Conservation (phyloP, 2,113 vertebrate genomes). For the Dendrocopos noguchii region DNA sequence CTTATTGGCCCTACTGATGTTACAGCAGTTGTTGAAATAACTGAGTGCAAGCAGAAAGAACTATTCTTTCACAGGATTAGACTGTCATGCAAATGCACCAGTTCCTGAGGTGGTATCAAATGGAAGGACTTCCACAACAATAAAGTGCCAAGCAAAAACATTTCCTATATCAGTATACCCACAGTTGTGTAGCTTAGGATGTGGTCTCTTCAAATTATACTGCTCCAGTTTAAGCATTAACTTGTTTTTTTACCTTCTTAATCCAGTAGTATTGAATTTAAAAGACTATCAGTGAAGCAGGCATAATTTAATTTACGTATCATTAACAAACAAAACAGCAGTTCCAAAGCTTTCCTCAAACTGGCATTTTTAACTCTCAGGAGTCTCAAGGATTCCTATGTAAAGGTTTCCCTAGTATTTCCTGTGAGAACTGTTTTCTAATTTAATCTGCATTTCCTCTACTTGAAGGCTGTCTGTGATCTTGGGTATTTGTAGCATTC, state of each 20-base stretch:
- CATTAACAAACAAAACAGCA: neutral
- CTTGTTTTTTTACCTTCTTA: neutral
- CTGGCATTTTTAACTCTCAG: neutral
- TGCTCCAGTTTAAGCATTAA: neutral
- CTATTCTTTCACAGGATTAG: conserved; percentile 2
- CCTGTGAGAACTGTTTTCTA: neutral
- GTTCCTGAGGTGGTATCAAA: neutral
- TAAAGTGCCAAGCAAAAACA: neutral
- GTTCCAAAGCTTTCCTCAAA: neutral
- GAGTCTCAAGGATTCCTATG: too few species aligned
- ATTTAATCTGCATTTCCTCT: neutral
- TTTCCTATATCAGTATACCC: neutral
- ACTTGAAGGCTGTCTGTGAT: neutral
- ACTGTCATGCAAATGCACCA: neutral
- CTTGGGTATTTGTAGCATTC: neutral
- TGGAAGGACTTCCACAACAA: neutral
- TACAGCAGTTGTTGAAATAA: conserved; percentile 4
- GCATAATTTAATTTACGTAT: neutral
- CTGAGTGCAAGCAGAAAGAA: conserved; percentile 3
- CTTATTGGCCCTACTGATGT: neutral
- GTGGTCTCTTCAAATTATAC: neutral
- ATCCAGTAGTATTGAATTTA: neutral
- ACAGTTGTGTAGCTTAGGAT: neutral
- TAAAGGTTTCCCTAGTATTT: neutral
- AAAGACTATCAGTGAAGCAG: neutral